phyloP scores from a whole-genome alignment of 2,113 vertebrate species.

The Erythrocercus mccallii region DNA sequence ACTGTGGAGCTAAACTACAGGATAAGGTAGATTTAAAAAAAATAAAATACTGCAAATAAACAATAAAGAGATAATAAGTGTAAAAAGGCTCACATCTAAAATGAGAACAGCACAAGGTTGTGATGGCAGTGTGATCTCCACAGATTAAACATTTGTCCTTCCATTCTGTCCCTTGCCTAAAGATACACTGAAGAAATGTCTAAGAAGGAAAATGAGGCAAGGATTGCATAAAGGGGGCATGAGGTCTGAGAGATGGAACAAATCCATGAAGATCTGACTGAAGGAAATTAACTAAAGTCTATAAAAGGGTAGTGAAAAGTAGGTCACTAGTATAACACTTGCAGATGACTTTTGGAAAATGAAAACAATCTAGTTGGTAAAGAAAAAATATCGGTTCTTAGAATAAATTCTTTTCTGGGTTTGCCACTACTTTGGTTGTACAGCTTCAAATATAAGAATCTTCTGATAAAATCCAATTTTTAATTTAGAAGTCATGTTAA shows the following conservation, averaged over 20 bases:
- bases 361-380: neutral
- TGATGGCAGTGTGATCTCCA: neutral
- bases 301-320: neutral
- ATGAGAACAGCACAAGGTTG: neutral
- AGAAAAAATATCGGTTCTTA: neutral
- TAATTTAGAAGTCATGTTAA: neutral
- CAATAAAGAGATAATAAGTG: neutral
- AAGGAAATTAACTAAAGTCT: neutral
- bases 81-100: neutral
- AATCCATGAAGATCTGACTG: neutral
- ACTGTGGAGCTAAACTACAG: neutral
- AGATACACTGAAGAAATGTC: neutral
- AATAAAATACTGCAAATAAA: neutral
- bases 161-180: neutral
- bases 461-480: neutral
- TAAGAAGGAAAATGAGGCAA: neutral
- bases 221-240: neutral
- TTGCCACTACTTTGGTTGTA: neutral
- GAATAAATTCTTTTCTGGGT: neutral
- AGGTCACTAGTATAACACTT: neutral
- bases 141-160: neutral
- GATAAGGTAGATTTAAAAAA: neutral
- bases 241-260: neutral
- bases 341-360: neutral
- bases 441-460: neutral